phyloP scores from a whole-genome alignment of 2,797 vertebrate species.

The Onychomys leucogaster region DNA sequence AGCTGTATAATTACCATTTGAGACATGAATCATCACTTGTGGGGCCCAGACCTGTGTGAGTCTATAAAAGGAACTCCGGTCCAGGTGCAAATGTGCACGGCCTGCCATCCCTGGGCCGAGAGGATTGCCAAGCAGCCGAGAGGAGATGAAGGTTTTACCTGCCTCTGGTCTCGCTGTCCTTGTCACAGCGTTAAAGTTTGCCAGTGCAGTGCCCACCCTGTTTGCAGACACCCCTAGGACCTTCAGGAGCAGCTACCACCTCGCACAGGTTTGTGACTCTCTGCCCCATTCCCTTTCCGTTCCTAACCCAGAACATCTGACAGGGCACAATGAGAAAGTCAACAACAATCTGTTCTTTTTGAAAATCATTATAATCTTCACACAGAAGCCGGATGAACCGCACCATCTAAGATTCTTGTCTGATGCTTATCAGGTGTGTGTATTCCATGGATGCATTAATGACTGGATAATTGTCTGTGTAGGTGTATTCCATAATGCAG shows the following conservation, averaged over 20 bases:
- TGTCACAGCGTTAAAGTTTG: constrained; percentile 75
- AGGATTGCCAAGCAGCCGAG: constrained; percentile 41
- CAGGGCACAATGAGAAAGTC: constrained; percentile 6
- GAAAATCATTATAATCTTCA: background rate
- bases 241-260: constrained; percentile 80
- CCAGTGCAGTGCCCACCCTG: constrained; percentile 72
- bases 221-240: constrained; percentile 72
- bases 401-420: background rate
- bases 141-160: constrained; percentile 82
- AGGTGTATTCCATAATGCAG: background rate
- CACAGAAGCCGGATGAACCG: background rate
- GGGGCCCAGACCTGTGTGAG: constrained; percentile 74
- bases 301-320: background rate
- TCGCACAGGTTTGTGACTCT: constrained; percentile 84
- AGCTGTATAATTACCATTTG: constrained; percentile 84
- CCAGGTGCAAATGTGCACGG: constrained; percentile 50
- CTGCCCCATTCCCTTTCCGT: constrained; percentile 40
- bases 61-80: constrained; percentile 84
- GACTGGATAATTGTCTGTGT: background rate
- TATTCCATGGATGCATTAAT: background rate
- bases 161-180: constrained; percentile 78
- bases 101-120: background rate
- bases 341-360: background rate
- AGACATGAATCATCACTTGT: constrained; percentile 86
- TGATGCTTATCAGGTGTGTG: fast-evolving